phyloP scores from a whole-genome alignment of 1,140 invertebrate genomes.

The Camponotus floridanus region DNA sequence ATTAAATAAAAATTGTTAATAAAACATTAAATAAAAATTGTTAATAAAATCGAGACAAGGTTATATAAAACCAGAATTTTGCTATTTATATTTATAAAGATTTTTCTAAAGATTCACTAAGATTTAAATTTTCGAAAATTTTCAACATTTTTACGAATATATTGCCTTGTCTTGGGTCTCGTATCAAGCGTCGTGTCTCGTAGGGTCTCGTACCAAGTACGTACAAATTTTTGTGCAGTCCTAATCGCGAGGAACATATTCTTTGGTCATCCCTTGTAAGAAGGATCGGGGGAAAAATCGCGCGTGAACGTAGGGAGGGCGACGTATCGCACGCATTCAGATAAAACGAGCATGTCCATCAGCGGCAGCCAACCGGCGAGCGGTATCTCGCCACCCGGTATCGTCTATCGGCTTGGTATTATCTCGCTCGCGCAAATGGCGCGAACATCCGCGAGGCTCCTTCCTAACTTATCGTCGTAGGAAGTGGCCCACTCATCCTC shows the following conservation, averaged over 20 bases:
- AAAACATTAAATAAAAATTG: too few relatives aligned
- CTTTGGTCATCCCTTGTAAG: conserved; percentile 18
- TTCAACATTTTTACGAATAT: too few relatives aligned
- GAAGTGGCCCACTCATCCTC: conserved; percentile 80
- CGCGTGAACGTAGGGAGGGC: conserved; percentile 22
- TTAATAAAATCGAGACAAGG: too few relatives aligned
- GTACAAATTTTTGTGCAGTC: too few relatives aligned
- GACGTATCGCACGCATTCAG: conserved; percentile 59
- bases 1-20: too few relatives aligned
- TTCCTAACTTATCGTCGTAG: conserved; percentile 83
- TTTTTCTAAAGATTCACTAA: too few relatives aligned
- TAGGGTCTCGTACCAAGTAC: too few relatives aligned
- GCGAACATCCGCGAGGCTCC: conserved; percentile 82
- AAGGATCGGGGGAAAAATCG: conserved; percentile 32
- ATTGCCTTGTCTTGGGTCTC: too few relatives aligned
- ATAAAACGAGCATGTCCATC: conserved; percentile 78
- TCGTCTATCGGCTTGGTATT: conserved; percentile 78
- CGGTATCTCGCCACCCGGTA: conserved; percentile 76
- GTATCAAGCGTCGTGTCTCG: too few relatives aligned
- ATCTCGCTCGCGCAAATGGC: conserved; percentile 83
- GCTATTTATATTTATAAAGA: too few relatives aligned
- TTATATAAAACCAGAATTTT: too few relatives aligned
- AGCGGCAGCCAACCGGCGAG: conserved; percentile 69
- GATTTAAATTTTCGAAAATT: too few relatives aligned
- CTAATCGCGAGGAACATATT: neutral